phyloP scores from a whole-genome alignment of 2,797 vertebrate species.

The Mionectes olivaceus region DNA sequence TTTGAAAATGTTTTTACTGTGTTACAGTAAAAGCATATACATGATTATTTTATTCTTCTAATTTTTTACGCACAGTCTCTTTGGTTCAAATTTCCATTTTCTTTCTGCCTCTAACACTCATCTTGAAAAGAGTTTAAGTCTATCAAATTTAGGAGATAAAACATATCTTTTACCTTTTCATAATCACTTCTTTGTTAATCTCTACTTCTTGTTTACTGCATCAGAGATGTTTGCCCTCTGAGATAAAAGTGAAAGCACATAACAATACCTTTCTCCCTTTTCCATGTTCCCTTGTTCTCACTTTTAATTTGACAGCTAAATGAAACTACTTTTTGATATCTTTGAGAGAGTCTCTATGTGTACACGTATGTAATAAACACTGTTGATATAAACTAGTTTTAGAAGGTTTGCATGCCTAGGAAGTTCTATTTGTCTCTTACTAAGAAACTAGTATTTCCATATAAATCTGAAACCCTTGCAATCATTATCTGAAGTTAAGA shows the following conservation, averaged over 20 bases:
- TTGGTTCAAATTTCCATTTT: not conserved
- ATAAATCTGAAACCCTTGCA: not conserved
- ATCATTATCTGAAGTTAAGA: not conserved
- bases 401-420: not conserved
- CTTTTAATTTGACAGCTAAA: not conserved
- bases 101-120: not conserved
- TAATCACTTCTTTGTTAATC: not conserved
- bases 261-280: not conserved
- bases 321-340: not conserved
- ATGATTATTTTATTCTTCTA: not conserved
- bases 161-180: not conserved
- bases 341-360: rapidly evolving
- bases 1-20: not conserved
- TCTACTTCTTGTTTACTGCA: not conserved
- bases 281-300: not conserved
- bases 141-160: not conserved
- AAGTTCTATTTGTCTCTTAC: not conserved
- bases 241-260: not conserved
- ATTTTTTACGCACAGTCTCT: not conserved
- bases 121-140: not conserved
- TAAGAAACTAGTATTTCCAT: not conserved
- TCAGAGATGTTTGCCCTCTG: not conserved
- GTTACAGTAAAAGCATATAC: not conserved
- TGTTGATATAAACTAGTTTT: not conserved
- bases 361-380: not conserved